Evolutionary conservation across 2,113 vertebrate species (phyloP).

Genomic region (Eurypyga helias): DNA sequence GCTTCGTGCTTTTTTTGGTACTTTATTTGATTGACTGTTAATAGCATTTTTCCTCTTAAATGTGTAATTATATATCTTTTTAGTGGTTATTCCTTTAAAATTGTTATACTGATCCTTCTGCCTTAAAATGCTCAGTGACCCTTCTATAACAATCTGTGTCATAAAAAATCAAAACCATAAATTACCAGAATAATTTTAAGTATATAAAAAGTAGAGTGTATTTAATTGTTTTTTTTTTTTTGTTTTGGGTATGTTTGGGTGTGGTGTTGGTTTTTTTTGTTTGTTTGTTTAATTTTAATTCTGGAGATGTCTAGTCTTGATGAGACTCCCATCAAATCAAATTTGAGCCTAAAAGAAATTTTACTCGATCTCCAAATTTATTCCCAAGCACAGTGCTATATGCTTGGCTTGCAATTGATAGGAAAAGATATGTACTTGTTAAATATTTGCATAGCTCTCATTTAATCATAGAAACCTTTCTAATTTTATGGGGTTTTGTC

Average conservation of each 20-base stretch:
- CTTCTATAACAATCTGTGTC: neutral
- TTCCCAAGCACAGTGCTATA: neutral
- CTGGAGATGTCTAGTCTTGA: neutral
- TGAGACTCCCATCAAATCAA: neutral
- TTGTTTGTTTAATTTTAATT: neutral
- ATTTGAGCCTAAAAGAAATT: neutral
- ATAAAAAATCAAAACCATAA: neutral
- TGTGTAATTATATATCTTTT: neutral
- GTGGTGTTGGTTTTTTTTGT: neutral
- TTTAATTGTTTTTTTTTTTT: neutral
- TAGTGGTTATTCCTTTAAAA: neutral
- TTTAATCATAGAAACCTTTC: neutral
- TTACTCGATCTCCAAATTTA: neutral
- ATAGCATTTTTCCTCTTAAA: neutral
- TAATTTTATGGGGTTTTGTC: neutral
- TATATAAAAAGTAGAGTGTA: neutral
- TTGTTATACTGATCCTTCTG: neutral
- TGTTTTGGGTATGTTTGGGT: too few species aligned
- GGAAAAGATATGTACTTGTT: neutral
- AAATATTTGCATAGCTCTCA: neutral
- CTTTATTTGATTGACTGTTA: neutral
- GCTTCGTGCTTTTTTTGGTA: neutral
- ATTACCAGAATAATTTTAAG: neutral
- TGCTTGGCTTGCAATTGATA: neutral
- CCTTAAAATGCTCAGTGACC: neutral